Conservation (phyloP, 2,113 vertebrate species). For the Pteronura brasiliensis region DNA sequence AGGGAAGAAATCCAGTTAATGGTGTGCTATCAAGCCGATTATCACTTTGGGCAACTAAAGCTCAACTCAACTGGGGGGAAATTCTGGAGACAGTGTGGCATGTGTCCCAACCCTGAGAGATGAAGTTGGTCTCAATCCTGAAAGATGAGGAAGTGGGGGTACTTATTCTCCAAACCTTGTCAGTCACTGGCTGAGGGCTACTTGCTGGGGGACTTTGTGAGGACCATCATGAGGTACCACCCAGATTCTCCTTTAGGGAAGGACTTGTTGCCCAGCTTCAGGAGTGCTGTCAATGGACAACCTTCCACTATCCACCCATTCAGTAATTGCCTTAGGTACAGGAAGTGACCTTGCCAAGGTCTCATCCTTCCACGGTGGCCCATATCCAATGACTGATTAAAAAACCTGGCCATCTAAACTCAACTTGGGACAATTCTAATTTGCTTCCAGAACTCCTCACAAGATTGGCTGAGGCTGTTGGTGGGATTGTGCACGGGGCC, state of each 20-base stretch:
- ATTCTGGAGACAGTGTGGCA: background rate
- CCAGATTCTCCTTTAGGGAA: background rate
- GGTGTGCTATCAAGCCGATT: background rate
- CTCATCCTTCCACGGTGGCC: fast-evolving
- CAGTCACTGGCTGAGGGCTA: background rate
- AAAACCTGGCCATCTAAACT: background rate
- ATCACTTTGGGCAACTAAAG: background rate
- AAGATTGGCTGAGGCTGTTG: background rate
- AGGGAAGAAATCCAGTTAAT: background rate
- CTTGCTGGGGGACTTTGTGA: background rate
- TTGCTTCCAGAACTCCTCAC: background rate
- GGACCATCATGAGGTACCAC: background rate
- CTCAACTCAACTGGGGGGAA: background rate
- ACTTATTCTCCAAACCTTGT: background rate
- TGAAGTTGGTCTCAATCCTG: background rate
- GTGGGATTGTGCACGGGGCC: background rate
- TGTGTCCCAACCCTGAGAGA: background rate
- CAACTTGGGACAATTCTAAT: background rate
- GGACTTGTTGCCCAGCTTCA: background rate
- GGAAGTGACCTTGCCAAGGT: background rate
- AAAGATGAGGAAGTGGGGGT: background rate
- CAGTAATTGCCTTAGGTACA: background rate
- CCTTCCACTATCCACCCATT: background rate
- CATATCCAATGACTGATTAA: background rate
- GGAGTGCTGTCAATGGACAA: background rate